Conservation (phyloP, 1,140 invertebrate species). For the Temnothorax nylanderi region DNA sequence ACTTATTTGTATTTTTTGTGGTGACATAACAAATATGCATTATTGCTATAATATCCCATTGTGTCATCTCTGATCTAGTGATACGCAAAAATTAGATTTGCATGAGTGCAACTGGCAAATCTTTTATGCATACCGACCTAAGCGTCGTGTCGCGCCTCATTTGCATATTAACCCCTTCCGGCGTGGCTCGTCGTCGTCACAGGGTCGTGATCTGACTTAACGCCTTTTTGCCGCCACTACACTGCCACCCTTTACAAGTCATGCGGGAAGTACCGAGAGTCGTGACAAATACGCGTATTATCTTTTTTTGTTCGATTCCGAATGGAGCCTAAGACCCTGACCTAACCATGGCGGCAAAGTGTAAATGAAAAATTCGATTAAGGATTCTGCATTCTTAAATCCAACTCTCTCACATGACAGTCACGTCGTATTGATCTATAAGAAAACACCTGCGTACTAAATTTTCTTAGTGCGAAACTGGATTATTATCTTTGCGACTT, state of each 20-base stretch:
- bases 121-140: constrained; percentile 23
- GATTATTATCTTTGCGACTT: neutral
- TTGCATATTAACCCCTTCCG: constrained; percentile 81
- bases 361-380: constrained; percentile 41
- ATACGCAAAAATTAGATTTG: constrained; percentile 25
- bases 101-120: constrained; percentile 3
- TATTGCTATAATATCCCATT: neutral
- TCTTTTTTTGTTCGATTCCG: constrained; percentile 35
- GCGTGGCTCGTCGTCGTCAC: constrained; percentile 60
- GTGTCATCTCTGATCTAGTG: constrained; percentile 11
- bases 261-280: constrained; percentile 59
- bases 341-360: constrained; percentile 15
- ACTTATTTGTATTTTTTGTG: neutral
- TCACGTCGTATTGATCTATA: constrained; percentile 22
- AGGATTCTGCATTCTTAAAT: constrained; percentile 3
- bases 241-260: constrained; percentile 65
- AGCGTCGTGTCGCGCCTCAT: constrained; percentile 62
- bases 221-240: constrained; percentile 80
- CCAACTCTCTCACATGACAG: neutral
- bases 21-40: neutral
- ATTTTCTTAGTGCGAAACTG: constrained; percentile 30
- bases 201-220: constrained; percentile 82
- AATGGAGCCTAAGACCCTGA: constrained; percentile 32
- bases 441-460: neutral
- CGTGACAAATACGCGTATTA: constrained; percentile 63